phyloP scores from a whole-genome alignment of 2,888 invertebrate genomes.

The Drosophila cyrtoloma region DNA sequence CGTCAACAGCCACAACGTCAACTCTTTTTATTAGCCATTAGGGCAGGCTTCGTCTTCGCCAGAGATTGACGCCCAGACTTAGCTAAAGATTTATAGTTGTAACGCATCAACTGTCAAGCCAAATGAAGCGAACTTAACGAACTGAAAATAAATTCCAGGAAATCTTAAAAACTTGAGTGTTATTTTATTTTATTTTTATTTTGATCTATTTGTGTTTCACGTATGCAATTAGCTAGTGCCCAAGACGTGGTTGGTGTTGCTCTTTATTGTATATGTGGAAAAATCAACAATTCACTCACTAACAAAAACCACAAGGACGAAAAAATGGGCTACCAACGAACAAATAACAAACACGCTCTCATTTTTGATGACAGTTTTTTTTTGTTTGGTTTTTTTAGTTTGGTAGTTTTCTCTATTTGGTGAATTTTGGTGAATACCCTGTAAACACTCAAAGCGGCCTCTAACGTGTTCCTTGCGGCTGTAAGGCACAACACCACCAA shows the following conservation, averaged over 20 bases:
- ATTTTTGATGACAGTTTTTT: constrained; percentile 39
- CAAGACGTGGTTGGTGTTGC: constrained; percentile 12
- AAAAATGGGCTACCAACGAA: constrained; percentile 11
- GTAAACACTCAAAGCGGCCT: background rate
- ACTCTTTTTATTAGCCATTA: constrained; percentile 35
- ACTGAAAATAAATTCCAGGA: constrained; percentile 5
- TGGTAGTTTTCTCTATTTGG: constrained; percentile 1
- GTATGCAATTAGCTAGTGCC: constrained; percentile 47
- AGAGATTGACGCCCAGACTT: constrained; percentile 6
- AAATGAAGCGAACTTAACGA: background rate
- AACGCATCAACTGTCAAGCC: constrained; percentile 22
- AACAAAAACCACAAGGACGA: constrained; percentile 8
- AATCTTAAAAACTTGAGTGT: constrained; percentile 3
- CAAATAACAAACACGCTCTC: constrained; percentile 57
- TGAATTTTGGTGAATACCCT: constrained; percentile 11
- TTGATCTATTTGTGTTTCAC: constrained; percentile 12
- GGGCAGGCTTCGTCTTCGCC: constrained; percentile 18
- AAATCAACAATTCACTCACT: constrained; percentile 37
- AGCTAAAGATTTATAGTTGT: constrained; percentile 37
- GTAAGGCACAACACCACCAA: no score
- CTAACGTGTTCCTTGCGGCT: background rate
- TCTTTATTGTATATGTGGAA: constrained; percentile 28
- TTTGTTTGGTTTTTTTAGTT: background rate
- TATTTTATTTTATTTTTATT: background rate
- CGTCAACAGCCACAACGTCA: constrained; percentile 29